Conservation (phyloP, 2,797 vertebrate species). For the Psittacula derbiana region DNA sequence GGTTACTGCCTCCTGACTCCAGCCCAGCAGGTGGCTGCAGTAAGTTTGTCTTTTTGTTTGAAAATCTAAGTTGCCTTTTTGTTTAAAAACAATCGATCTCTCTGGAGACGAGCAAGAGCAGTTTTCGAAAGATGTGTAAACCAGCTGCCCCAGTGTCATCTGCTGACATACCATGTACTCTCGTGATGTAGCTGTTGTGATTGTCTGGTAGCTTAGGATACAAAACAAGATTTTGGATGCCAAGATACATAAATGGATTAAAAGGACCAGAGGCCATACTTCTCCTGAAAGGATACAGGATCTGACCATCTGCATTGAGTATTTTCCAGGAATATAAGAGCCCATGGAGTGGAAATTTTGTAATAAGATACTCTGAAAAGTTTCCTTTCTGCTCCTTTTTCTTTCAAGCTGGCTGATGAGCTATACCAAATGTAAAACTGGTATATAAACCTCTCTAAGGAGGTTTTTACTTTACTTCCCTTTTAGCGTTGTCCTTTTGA, state of each 20-base stretch:
- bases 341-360: neutral
- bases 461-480: neutral
- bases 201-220: conserved; percentile 38
- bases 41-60: neutral
- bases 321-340: neutral
- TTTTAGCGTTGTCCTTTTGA: neutral
- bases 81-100: conserved; percentile 33
- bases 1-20: neutral
- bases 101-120: neutral
- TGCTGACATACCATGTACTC: neutral
- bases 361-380: neutral
- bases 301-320: neutral
- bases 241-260: conserved; percentile 25
- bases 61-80: conserved; percentile 13
- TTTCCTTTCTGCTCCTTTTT: neutral
- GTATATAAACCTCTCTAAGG: neutral
- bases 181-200: neutral
- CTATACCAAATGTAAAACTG: neutral
- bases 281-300: neutral
- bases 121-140: neutral
- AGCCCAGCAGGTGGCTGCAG: neutral
- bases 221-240: conserved; percentile 35
- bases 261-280: neutral
- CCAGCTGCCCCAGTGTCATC: neutral
- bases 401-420: neutral